phyloP scores from a whole-genome alignment of 64 coral and sea anemone species.

The Stylophora pistillata region DNA sequence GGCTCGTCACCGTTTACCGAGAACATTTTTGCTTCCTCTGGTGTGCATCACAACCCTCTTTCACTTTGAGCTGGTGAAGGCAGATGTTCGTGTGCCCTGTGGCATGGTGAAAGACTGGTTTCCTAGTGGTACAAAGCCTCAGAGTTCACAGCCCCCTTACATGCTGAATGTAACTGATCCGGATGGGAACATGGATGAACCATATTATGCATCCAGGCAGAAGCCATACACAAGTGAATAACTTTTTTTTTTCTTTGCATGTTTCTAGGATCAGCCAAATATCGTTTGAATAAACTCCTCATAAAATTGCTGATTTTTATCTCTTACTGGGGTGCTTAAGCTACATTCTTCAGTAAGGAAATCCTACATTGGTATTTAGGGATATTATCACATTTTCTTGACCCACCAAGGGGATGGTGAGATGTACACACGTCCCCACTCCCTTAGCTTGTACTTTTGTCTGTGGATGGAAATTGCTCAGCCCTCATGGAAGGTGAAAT shows the following conservation, averaged over 20 bases:
- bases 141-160: conserved; percentile 1
- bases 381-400: no score
- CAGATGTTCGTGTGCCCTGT: neutral
- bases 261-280: no score
- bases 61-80: neutral
- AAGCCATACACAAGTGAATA: neutral
- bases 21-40: neutral
- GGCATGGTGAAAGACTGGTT: neutral
- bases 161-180: neutral
- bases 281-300: no score
- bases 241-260: neutral
- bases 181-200: neutral
- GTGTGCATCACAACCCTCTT: neutral
- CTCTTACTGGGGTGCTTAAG: no score
- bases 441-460: no score
- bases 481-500: no score
- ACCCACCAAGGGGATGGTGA: no score
- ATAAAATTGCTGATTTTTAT: no score
- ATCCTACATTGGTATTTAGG: no score
- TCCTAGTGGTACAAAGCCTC: conserved; percentile 1
- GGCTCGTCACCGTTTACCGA: neutral
- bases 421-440: no score
- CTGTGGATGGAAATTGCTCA: no score
- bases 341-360: no score
- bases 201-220: neutral